Evolutionary conservation across 2,888 invertebrate genomes (phyloP).

Genomic region (Lamproptera curius): DNA sequence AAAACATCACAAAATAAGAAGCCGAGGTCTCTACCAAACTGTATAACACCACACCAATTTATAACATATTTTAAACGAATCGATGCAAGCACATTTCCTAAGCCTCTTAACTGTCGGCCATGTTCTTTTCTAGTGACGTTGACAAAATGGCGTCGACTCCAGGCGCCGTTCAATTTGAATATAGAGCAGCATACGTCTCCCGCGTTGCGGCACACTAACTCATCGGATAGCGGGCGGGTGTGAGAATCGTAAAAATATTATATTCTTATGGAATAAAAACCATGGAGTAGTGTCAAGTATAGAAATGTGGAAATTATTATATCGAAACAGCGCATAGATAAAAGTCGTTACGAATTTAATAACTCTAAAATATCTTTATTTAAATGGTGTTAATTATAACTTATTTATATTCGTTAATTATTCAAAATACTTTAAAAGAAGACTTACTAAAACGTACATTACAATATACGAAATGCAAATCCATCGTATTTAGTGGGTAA

Average conservation of each 20-base stretch:
- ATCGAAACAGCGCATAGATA: too few relatives aligned
- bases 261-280: constrained; percentile 48
- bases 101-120: constrained; percentile 53
- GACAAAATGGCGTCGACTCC: constrained; percentile 67
- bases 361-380: too few relatives aligned
- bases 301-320: too few relatives aligned
- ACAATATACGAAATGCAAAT: too few relatives aligned
- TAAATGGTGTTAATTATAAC: too few relatives aligned
- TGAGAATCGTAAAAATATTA: constrained; percentile 73
- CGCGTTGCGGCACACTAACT: constrained; percentile 69
- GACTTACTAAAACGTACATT: too few relatives aligned
- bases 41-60: constrained; percentile 1
- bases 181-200: constrained; percentile 76
- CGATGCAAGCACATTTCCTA: constrained; percentile 29
- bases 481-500: too few relatives aligned
- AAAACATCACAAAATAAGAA: too few relatives aligned
- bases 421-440: too few relatives aligned
- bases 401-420: too few relatives aligned
- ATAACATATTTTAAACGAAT: constrained; percentile 26
- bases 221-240: constrained; percentile 74
- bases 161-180: constrained; percentile 72
- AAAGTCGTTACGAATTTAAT: too few relatives aligned
- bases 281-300: constrained; percentile 33
- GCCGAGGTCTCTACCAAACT: too few relatives aligned
- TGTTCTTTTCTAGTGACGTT: constrained; percentile 56